Evolutionary conservation across 2,797 vertebrate genomes (phyloP), one percentile per base, ranked within the genome.

Genomic region (Protonibea diacanthus): DNA sequence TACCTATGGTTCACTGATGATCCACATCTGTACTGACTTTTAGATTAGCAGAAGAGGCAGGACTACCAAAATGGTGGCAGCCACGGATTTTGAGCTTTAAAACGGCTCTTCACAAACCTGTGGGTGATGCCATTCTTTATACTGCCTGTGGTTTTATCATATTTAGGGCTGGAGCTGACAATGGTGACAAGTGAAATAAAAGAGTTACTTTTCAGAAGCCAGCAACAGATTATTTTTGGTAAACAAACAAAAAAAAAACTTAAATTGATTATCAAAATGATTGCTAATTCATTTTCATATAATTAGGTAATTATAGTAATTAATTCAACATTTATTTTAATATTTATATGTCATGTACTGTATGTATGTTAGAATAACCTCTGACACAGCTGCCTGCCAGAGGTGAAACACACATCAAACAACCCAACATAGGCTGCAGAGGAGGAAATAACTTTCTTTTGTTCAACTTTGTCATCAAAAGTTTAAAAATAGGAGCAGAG

Each of bases 401-500:
- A 77, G 42, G 27, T 6, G 15, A 70, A 71, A 65, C 20, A 38
- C 20, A 59, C n/a, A 76, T 3, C 29, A 71, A 74, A 76, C 40
- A 52, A 53, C 38, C 21, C 33, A 29, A 40, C 58, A 17, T 21
- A 9, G 18, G 2, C 70, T 0, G 0, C 10, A 58, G 29, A 60
- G 48, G 56, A 76, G 69, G 23, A 51, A 11, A 13, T 8, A 13
- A 21, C 47, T 45, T 74, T 33, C 68, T 5, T 56, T 60, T 55
- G 33, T 44, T 75, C 18, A 45, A 71, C 25, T 74, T 64, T 71
- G 6, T 59, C 49, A 18, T 17, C 40, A 60, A 63, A 65, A n/a
- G 23, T 75, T 72, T 14, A 11, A 21, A 17, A 55, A 49, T 11
- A 38, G 18, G 11, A 15, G 17, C 49, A 48, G 21, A 55, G 29